Base-by-base conservation (phyloP, 2,797 vertebrate genomes). In the Acanthis flammea region DNA sequence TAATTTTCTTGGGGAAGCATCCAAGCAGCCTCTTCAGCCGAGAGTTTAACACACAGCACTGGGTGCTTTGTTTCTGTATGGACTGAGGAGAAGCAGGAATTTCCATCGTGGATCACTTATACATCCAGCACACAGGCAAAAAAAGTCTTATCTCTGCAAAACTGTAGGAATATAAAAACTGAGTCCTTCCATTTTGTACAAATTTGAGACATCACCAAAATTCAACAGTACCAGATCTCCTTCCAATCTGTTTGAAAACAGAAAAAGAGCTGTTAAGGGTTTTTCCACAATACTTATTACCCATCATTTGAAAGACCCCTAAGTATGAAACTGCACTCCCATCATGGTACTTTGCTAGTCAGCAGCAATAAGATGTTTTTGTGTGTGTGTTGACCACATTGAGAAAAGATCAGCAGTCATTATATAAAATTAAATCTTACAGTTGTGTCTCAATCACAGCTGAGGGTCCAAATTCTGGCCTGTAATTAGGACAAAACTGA, bases 101-200 rank as follows among this genome's bases (percentile, higher is more conserved):
- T 60, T 31, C 9, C 13, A 33, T 45, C 11, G 12, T 9, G 28
- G 39, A 51, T 61, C 35, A 35, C 16, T 61, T 65, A 45, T 0
- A 0, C 11, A 50, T 23, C 27, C 51, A 72, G 27, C 24, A 62
- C 23, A 68, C 10, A 58, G 5, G 39, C 9, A 66, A 68, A 14
- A n/a, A 39, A 50, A 47, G 1, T 6, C 19, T 37, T 21, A 51
- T 25, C 42, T 27, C 47, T 79, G 22, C 25, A 73, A 28, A 76
- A 35, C 0, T 10, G 0, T 12, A 27, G 33, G 21, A 55, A 41
- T 53, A 45, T 4, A 1, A 2, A 82, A 60, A 42, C 19, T 6
- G 13, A 54, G 4, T 28, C 45, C 8, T 68, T 17, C 9, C 47
- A 27, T 78, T 86, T 47, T 60, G 17, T 23, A 13, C 1, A 2